Evolutionary conservation across 2,113 vertebrate genomes (phyloP), one percentile per base, ranked within the genome.

Genomic region (Hyla sarda): DNA sequence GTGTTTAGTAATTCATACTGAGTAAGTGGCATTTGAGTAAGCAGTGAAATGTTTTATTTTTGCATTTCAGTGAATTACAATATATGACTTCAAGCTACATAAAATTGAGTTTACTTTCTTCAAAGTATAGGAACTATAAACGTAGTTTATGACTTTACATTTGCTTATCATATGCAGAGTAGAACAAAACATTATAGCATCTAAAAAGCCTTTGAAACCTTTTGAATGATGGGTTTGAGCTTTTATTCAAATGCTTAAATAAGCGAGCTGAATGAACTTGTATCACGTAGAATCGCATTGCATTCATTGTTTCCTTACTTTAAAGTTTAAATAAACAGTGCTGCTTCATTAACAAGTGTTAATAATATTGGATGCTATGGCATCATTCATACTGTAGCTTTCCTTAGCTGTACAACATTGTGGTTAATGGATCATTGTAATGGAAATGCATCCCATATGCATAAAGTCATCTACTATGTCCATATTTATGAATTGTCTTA

Each of bases 121-220:
- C 83, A 85, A 85, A 85, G 73, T 52, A 67, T 56, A 67, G 73
- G 56, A 85, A 65, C 56, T 65, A 60, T 85, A 50, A 77, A 65
- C 6, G 28, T 85, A 19, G 37, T 77, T 85, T 77, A 85, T 77
- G 58, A 25, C 73, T 77, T 75, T 47, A 67, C 60, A 62, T 85
- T 85, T 65, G 83, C 83, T 75, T 67, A 77, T 77, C 73, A 85
- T 84, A 75, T 75, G 50, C 50, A 62, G 25, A 85, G 25, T 73
- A 77, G 58, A 84, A 84, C 25, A 85, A 85, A 83, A 37, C 73
- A 85, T 77, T 85, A 77, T 21, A 60, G 73, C 83, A 85, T 67
- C 37, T 65, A 34, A 85, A 77, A 77, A 77, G n/a, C 65, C 13
- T 74, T 83, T 74, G 16, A n/a, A 84, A 75, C 41, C 37, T 41